These are phyloP conservation scores for Lithophane socia DNA, from an alignment of 2,888 invertebrate species.

Conservation along the genomic window DNA sequence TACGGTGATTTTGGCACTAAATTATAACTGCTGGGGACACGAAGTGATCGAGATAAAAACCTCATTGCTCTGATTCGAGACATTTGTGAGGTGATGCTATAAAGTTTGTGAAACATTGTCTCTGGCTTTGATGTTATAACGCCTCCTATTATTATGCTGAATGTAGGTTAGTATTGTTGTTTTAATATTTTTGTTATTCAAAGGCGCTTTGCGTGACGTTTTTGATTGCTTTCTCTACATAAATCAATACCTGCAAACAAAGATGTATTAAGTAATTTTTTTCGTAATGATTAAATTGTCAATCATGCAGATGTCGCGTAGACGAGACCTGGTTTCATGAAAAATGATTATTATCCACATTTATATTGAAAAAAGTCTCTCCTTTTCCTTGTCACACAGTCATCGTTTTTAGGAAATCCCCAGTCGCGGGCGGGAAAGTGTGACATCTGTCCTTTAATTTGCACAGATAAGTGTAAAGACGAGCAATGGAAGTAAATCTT, in stretches of 20 bases:
- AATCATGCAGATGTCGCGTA: neutral
- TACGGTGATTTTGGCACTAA: slow-evolving; percentile 57
- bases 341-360: slow-evolving; percentile 12
- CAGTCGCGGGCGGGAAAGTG: slow-evolving; percentile 35
- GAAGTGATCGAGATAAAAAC: slow-evolving; percentile 68
- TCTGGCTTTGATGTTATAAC: slow-evolving; percentile 26
- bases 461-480: slow-evolving; percentile 32
- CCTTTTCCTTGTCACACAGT: slow-evolving; percentile 30
- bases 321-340: neutral
- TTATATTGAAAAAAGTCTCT: neutral
- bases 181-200: neutral
- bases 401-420: slow-evolving; percentile 31
- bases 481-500: slow-evolving; percentile 39
- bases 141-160: neutral
- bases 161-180: slow-evolving; percentile 1
- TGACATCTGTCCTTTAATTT: slow-evolving; percentile 41
- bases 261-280: neutral
- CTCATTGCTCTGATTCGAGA: slow-evolving; percentile 62
- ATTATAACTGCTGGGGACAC: slow-evolving; percentile 60
- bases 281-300: slow-evolving; percentile 13
- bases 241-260: neutral
- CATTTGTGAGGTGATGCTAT: slow-evolving; percentile 54
- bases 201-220: neutral
- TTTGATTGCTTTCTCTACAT: slow-evolving; percentile 5
- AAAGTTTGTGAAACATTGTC: slow-evolving; percentile 32